These are phyloP conservation scores for Hydraecia micacea DNA, from an alignment of 2,888 invertebrate genomes.

Conservation along the genomic window DNA sequence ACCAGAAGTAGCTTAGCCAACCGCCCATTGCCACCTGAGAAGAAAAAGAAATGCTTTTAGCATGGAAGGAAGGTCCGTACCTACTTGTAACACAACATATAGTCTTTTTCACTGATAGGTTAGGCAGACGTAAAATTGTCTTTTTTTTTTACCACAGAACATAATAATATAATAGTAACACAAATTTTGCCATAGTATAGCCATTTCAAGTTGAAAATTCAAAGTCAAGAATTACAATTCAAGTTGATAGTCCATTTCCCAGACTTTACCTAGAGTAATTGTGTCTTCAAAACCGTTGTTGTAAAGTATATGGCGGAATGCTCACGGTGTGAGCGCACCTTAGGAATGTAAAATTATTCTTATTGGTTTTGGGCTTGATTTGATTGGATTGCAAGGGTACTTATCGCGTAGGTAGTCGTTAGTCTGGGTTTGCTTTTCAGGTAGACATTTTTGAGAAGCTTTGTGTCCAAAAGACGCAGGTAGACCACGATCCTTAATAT, in stretches of 20 bases:
- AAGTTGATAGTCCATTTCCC: neutral
- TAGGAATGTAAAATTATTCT: neutral
- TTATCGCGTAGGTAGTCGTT: neutral
- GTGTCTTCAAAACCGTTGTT: neutral
- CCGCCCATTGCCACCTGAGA: constrained; percentile 82
- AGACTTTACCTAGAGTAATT: neutral
- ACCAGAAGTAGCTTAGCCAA: constrained; percentile 86
- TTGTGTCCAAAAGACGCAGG: neutral
- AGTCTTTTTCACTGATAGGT: no score
- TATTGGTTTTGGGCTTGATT: neutral
- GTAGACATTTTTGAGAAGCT: neutral
- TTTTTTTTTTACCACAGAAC: no score
- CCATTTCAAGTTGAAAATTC: no score
- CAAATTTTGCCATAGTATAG: neutral
- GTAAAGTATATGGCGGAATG: neutral
- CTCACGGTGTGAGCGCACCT: neutral
- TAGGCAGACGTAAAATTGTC: neutral
- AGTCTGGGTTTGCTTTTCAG: neutral
- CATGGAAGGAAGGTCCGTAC: no score
- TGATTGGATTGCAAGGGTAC: neutral
- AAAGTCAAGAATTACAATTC: neutral
- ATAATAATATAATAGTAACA: no score
- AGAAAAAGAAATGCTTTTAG: neutral
- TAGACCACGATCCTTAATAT: neutral
- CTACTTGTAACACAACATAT: neutral